Conservation (phyloP, 2,888 invertebrate species). For the Branchinecta sandiegonensis region DNA sequence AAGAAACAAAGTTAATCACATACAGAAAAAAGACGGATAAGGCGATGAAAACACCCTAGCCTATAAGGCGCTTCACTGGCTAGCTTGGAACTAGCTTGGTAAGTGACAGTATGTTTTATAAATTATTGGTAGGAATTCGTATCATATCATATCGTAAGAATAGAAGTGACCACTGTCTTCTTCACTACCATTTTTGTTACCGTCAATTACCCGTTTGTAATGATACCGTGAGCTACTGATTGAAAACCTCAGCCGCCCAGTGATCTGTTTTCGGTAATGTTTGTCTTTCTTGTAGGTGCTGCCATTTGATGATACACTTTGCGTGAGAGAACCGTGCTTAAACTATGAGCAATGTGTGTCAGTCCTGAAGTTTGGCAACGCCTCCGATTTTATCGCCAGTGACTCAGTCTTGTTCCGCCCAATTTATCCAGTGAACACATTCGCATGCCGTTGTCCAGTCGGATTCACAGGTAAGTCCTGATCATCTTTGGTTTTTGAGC, state of each 20-base stretch:
- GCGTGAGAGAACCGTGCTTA: constrained; percentile 83
- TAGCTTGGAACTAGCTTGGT: too few relatives aligned
- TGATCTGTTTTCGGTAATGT: constrained; percentile 23
- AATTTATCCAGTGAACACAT: constrained; percentile 85
- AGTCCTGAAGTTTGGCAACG: constrained; percentile 80
- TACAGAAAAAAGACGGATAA: too few relatives aligned
- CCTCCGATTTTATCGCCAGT: constrained; percentile 73
- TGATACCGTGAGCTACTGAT: background rate
- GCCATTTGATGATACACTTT: constrained; percentile 91
- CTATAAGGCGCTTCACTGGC: too few relatives aligned
- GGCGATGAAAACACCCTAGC: too few relatives aligned
- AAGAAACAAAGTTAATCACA: too few relatives aligned
- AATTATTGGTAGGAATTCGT: too few relatives aligned
- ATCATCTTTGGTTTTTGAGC: background rate
- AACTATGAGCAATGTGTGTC: constrained; percentile 87
- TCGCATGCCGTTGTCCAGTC: constrained; percentile 75
- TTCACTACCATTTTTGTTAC: too few relatives aligned
- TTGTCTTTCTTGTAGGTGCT: constrained; percentile 46
- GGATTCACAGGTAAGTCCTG: constrained; percentile 63
- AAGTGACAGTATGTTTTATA: too few relatives aligned
- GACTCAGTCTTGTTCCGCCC: constrained; percentile 82
- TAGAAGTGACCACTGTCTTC: too few relatives aligned
- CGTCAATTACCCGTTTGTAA: background rate
- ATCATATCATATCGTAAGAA: too few relatives aligned
- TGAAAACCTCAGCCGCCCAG: background rate